Evolutionary conservation across 2,888 invertebrate genomes (phyloP).

Genomic region (Papilio elwesi): DNA sequence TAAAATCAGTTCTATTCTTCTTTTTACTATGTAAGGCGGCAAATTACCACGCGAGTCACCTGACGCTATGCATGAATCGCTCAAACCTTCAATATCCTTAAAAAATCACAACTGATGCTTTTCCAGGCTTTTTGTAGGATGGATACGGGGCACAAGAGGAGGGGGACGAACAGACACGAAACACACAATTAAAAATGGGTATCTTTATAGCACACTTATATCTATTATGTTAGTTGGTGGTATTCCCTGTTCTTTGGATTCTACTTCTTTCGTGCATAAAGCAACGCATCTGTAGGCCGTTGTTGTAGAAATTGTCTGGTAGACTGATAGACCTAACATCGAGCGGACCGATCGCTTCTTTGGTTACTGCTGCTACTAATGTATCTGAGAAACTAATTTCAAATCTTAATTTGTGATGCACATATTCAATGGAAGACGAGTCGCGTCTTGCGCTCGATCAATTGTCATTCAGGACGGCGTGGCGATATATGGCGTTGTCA

Average conservation of each 20-base stretch:
- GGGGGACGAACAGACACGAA: no score
- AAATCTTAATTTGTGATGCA: conserved; percentile 76
- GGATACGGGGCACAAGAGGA: neutral
- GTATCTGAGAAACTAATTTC: conserved; percentile 68
- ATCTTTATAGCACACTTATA: no score
- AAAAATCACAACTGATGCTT: neutral
- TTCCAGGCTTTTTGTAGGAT: neutral
- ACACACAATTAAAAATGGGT: no score
- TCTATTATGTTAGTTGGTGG: no score
- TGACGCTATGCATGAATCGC: neutral
- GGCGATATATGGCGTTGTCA: conserved; percentile 33
- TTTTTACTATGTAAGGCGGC: neutral
- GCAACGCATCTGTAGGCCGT: neutral
- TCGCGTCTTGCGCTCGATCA: conserved; percentile 54
- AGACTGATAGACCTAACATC: neutral
- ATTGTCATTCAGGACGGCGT: conserved; percentile 57
- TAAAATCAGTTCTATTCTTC: neutral
- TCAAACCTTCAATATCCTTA: neutral
- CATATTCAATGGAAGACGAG: conserved; percentile 71
- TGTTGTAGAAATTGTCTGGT: neutral
- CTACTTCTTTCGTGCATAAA: neutral
- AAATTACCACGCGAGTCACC: neutral
- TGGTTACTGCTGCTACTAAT: neutral
- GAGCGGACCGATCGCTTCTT: neutral
- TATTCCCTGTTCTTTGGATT: neutral